Conservation (phyloP, 1,140 invertebrate species). For the Protaetia brevitarsis region DNA sequence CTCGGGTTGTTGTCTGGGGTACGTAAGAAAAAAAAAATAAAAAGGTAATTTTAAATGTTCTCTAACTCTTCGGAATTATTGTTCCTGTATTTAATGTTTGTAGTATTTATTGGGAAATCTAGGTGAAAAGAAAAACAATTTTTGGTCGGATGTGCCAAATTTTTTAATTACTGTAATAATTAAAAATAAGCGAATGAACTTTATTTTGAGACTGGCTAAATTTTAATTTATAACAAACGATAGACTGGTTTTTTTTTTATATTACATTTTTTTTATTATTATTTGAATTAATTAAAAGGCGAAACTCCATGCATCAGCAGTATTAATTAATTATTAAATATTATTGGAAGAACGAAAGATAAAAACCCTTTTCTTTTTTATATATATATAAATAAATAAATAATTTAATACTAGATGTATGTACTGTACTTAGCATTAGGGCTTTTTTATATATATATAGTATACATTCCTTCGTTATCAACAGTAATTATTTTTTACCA, state of each 20-base stretch:
- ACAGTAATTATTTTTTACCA: background rate
- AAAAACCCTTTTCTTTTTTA: background rate
- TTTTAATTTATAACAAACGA: background rate
- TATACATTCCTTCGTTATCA: background rate
- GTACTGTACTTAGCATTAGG: slow-evolving; percentile 3
- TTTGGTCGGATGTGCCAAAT: slow-evolving; percentile 1
- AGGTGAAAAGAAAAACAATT: background rate
- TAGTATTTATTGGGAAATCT: slow-evolving; percentile 5
- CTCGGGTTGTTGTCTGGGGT: background rate
- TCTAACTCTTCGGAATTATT: background rate
- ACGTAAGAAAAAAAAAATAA: background rate
- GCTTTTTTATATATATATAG: background rate
- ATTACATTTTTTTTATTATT: no score
- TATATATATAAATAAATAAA: background rate
- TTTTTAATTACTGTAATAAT: background rate
- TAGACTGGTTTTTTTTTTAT: no score
- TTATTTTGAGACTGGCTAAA: no score
- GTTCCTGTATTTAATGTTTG: background rate
- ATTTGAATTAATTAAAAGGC: no score
- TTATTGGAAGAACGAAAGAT: background rate
- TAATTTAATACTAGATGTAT: slow-evolving; percentile 5
- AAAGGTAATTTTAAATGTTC: background rate
- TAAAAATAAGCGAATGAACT: background rate
- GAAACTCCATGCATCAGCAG: no score
- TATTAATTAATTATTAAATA: no score